These are phyloP conservation scores for Conger conger DNA, from an alignment of 2,113 vertebrate species.

Conservation along the genomic window DNA sequence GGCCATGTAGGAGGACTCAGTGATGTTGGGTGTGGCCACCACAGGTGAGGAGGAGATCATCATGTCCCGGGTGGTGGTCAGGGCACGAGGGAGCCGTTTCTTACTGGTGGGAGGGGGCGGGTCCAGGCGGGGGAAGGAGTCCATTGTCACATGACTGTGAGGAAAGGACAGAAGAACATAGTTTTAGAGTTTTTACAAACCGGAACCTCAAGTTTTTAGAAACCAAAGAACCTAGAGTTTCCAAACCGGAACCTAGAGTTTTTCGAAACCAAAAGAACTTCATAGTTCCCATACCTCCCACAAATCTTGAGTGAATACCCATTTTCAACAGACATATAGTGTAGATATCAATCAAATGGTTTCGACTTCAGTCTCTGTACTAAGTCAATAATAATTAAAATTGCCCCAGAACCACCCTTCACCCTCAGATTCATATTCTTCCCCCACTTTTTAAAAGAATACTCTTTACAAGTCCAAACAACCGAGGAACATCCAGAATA, in stretches of 20 bases:
- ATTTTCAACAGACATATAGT: not conserved
- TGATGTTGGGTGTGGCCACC: conserved; percentile 61
- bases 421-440: not conserved
- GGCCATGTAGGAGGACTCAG: conserved; percentile 49
- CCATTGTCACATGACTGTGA: conserved; percentile 67
- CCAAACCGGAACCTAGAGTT: too few species aligned
- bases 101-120: conserved; percentile 81
- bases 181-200: too few species aligned
- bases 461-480: not conserved
- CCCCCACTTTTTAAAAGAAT: not conserved
- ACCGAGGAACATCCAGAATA: not conserved
- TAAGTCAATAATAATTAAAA: not conserved
- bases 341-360: not conserved
- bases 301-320: not conserved
- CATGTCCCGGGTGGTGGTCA: conserved; percentile 96
- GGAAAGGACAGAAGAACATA: conserved; percentile 20
- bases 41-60: conserved; percentile 85
- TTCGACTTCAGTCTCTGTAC: not conserved
- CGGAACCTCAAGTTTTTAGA: too few species aligned
- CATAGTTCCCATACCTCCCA: too few species aligned
- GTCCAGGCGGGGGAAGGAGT: conserved; percentile 82
- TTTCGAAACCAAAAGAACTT: too few species aligned
- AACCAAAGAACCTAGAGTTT: too few species aligned
- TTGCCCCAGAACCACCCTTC: not conserved
- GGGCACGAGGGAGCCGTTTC: conserved; percentile 81